These are phyloP conservation scores for Dryobotodes eremita DNA, from an alignment of 2,888 invertebrate genomes.

Conservation along the genomic window DNA sequence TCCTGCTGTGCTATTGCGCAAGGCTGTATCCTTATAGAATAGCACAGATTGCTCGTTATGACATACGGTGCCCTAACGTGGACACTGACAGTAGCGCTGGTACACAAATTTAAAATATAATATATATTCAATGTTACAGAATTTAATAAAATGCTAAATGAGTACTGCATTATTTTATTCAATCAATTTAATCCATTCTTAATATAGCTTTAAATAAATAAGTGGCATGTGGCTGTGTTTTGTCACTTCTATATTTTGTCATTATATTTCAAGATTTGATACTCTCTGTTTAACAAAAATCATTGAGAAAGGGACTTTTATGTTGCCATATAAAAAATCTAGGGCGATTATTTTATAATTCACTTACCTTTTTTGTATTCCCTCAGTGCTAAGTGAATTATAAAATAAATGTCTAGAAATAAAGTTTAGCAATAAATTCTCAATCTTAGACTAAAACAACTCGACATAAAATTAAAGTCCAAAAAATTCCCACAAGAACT, in stretches of 20 bases:
- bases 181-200: too few species aligned
- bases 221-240: background rate
- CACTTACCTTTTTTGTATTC: background rate
- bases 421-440: background rate
- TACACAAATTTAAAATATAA: too few species aligned
- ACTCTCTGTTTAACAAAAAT: background rate
- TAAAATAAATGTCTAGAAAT: background rate
- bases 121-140: too few species aligned
- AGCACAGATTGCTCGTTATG: too few species aligned
- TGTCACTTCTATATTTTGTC: background rate
- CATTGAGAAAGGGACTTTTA: background rate
- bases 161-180: too few species aligned
- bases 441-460: background rate
- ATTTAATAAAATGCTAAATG: too few species aligned
- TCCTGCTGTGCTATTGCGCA: too few species aligned
- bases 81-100: too few species aligned
- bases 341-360: background rate
- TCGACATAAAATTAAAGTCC: slow-evolving; percentile 31
- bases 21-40: too few species aligned
- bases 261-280: too few species aligned
- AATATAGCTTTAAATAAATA: background rate
- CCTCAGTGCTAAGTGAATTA: background rate
- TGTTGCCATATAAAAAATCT: too few species aligned
- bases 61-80: too few species aligned
- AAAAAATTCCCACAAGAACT: slow-evolving; percentile 37